Base-by-base conservation (phyloP, 1,140 invertebrate genomes). In the Drosophila gunungcola region DNA sequence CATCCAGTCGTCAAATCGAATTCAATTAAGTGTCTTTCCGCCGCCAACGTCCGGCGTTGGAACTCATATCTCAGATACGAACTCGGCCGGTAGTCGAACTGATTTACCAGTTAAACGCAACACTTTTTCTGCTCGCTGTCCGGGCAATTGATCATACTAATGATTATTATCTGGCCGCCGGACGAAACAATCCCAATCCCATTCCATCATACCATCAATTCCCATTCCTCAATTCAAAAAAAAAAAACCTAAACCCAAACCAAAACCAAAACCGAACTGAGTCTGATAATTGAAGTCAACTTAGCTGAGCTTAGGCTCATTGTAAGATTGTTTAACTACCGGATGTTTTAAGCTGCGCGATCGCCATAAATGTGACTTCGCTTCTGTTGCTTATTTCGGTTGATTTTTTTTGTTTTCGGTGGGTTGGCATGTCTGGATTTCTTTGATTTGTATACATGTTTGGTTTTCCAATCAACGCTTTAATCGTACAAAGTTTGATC, bases 31-130 rank as follows among this genome's bases (percentile, higher is more conserved):
- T 88, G 62, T 65, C 83, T 80, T 88, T 88, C 83, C 83, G 83
- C 79, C 61, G 72, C 67, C 84, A 57, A 89, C 83, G 83, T 88
- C 83, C 83, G 83, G 68, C 67, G 27, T 10, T 43, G 60, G 45
- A 64, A 43, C 53, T 55, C 80, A 70, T 52, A 67, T 68, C 61
- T 68, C 29, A 43, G 27, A 21, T 12, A 38, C 32, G 43, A 34
- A 32, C 42, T 43, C 45, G 2, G 13, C 21, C 25, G 51, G 57
- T 25, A 68, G 43, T 58, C 62, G 60, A 64, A 76, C 84, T 88
- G 84, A 88, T 88, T 88, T 88, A 79, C 83, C 84, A 88, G 84
- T 88, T 88, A 88, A 88, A 88, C 83, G 83, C 83, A 88, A 88
- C 83, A 88, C 83, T 88, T 88, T 88, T 88, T 88, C 77, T 70